These are phyloP conservation scores for Paradisaea rubra DNA, from an alignment of 2,113 vertebrate genomes.

Conservation along the genomic window DNA sequence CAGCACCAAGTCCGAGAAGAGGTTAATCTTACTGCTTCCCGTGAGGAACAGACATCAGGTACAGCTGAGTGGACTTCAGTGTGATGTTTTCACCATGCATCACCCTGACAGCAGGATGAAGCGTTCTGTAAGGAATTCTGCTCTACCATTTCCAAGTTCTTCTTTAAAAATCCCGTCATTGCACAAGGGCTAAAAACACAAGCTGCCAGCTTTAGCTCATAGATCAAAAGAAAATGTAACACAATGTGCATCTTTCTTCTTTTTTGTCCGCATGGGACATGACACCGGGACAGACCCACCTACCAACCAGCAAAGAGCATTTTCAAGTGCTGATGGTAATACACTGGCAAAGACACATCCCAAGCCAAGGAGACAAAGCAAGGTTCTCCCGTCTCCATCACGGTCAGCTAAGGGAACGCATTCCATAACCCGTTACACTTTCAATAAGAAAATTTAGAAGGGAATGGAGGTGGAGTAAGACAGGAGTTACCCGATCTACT, in stretches of 20 bases:
- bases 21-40: constrained; percentile 27
- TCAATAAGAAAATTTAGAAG: background rate
- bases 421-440: background rate
- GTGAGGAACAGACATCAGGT: background rate
- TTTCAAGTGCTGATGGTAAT: constrained; percentile 3
- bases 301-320: background rate
- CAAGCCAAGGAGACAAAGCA: background rate
- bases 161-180: constrained; percentile 33
- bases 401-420: background rate
- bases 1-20: constrained; percentile 24
- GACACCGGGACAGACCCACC: background rate
- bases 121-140: constrained; percentile 36
- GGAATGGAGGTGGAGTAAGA: background rate
- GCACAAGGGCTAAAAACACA: background rate
- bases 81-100: background rate
- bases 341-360: background rate
- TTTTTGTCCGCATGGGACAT: background rate
- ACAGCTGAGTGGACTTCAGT: constrained; percentile 22
- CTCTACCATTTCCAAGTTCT: background rate
- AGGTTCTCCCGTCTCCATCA: background rate
- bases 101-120: constrained; percentile 2
- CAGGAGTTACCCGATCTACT: background rate
- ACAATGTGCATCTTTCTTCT: background rate
- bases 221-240: constrained; percentile 8
- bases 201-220: background rate